phyloP scores from a whole-genome alignment of 2,113 vertebrate genomes.

The Eptesicus fuscus region DNA sequence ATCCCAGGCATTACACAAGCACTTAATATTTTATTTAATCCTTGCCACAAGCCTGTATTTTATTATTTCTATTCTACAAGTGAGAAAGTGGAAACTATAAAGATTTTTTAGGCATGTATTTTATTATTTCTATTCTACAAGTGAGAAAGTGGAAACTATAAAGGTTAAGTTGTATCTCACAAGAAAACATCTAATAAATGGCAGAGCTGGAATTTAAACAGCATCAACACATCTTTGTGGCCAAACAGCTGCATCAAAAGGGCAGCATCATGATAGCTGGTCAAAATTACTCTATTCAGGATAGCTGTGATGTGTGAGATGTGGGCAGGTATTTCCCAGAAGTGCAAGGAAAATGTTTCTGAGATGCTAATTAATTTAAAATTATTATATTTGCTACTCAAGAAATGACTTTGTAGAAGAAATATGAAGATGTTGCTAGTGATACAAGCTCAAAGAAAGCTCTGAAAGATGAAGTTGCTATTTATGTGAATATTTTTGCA shows the following conservation, averaged over 20 bases:
- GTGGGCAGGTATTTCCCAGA: background rate
- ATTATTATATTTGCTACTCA: background rate
- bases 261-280: background rate
- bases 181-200: background rate
- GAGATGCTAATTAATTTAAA: slow-evolving; percentile 3
- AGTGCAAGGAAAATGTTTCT: background rate
- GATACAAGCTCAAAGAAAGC: slow-evolving; percentile 21
- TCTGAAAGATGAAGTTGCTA: background rate
- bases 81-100: background rate
- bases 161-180: background rate
- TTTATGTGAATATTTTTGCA: slow-evolving; percentile 42
- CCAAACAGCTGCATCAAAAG: background rate
- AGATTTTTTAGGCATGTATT: background rate
- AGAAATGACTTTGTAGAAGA: slow-evolving; percentile 8
- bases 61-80: background rate
- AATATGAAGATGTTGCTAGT: background rate
- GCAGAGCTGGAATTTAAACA: background rate
- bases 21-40: background rate
- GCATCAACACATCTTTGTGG: background rate
- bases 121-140: background rate
- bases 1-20: background rate
- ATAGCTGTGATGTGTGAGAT: background rate
- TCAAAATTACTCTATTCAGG: background rate
- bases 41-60: background rate
- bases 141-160: background rate